Evolutionary conservation across 2,888 invertebrate species (phyloP), one percentile per base, ranked within the genome.

Genomic region (Apeira syringaria): DNA sequence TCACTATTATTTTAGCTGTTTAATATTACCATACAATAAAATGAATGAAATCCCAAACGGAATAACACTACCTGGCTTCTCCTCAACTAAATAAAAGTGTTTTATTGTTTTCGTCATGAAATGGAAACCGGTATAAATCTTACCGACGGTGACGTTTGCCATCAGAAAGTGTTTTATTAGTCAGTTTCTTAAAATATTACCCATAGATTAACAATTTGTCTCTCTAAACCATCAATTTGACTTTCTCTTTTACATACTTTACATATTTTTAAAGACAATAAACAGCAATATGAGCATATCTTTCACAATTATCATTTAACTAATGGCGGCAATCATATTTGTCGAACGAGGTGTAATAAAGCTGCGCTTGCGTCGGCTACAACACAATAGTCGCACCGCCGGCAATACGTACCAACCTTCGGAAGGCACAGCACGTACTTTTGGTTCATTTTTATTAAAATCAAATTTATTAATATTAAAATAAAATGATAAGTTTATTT

Each of bases 391-490:
- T 56, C 61, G 54, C 59, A 49, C 45, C 61, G 52, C 68, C 55
- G 65, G 67, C 87, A 88, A 87, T 85, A 80, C 81, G 57, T 61
- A 69, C 56, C 80, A 78, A 80, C 80, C 81, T 81, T 75, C 74
- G 78, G 57, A 63, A 66, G 71, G 74, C 76, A 72, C 53, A 78
- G 76, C 86, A 87, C 88, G 88, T 78, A 68, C 66, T 62, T 69
- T 53, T 60, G 48, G 68, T 62, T 53, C 24, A 60, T 38, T 51
- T n/a, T n/a, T n/a, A n/a, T n/a, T 40, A 46, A 47, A 51, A 48
- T 50, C 53, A 48, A 53, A 50, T 54, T 53, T 49, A 56, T 48
- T 59, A 64, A 50, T 56, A 50, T 15, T 52, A 56, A n/a, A n/a
- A 22, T 31, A 75, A 70, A 59, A 87, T 88, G 88, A 80, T 76